These are phyloP conservation scores for Spongilla lacustris DNA, from an alignment of 37 sponge, comb jelly and placozoan genomes.

Conservation along the genomic window DNA sequence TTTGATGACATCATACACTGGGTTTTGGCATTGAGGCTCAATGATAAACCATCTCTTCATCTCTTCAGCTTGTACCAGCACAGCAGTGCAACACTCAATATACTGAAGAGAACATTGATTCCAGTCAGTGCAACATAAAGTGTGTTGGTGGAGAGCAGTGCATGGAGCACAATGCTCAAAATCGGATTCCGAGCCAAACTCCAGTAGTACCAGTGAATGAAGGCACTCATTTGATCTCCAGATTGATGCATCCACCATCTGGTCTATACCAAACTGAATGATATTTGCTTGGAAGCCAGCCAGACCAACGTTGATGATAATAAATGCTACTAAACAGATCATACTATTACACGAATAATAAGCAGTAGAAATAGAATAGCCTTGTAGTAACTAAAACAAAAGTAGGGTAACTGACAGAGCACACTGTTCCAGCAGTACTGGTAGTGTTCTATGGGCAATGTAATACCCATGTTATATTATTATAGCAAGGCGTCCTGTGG, in stretches of 20 bases:
- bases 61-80: neutral
- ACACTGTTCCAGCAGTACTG: too few species aligned
- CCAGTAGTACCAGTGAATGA: slow-evolving; percentile 26
- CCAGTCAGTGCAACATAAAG: neutral
- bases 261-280: slow-evolving; percentile 16
- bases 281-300: slow-evolving; percentile 18
- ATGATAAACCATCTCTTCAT: neutral
- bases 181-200: neutral
- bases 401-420: too few species aligned
- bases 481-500: too few species aligned
- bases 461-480: too few species aligned
- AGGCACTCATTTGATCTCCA: slow-evolving; percentile 9
- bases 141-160: neutral
- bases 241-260: slow-evolving; percentile 10
- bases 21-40: neutral
- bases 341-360: too few species aligned
- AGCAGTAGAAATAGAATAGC: too few species aligned
- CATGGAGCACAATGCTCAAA: neutral
- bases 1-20: slow-evolving; percentile 17
- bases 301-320: slow-evolving; percentile 6
- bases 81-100: neutral
- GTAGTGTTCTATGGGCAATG: too few species aligned
- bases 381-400: too few species aligned
- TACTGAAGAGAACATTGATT: neutral
- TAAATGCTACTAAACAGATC: neutral